Evolutionary conservation across 2,888 invertebrate genomes (phyloP), one percentile per base, ranked within the genome.

Genomic region (Philonicus albiceps): DNA sequence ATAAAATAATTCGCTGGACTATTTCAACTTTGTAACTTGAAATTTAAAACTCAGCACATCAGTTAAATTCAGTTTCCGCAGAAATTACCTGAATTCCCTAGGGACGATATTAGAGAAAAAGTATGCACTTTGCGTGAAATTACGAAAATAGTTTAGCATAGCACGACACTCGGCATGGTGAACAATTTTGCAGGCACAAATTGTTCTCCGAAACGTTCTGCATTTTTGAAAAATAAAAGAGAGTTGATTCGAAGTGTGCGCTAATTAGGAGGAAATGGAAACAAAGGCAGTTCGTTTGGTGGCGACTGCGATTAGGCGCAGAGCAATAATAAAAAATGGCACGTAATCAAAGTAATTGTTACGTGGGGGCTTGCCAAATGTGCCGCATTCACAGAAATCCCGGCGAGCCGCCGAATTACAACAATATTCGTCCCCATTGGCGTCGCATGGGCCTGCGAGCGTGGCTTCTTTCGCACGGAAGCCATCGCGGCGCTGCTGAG

Each of bases 271-370:
- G 64, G 64, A 64, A 64, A 64, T 64, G 27, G 64, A 64, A 64
- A 64, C 64, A 64, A 64, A 64, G 64, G 64, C 11, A 11, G 19
- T 27, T 64, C 64, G 49, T 1, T 49, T n/a, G 49, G n/a, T 6
- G 49, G 75, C 34, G 16, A 8, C 22, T 22, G 43, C 40, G 40
- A 74, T 74, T 74, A 34, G 3, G 34, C 34, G 74, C 74, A 34
- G 34, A n/a, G 16, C 74, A 34, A 40, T 76, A 76, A 22, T 34
- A 76, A 64, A 75, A 74, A 76, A 76, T 76, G 40, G 40, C 76
- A 76, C 37, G 76, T 40, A 76, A 76, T 76, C 76, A 76, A 76
- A 19, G 76, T 76, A 76, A 76, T 76, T 76, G 76, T 34, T 76
- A 40, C 43, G 76, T 76, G 76, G 40, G 34, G 40, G 19, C 11